phyloP scores from a whole-genome alignment of 2,113 vertebrate species.

The Platycercus adscitus region DNA sequence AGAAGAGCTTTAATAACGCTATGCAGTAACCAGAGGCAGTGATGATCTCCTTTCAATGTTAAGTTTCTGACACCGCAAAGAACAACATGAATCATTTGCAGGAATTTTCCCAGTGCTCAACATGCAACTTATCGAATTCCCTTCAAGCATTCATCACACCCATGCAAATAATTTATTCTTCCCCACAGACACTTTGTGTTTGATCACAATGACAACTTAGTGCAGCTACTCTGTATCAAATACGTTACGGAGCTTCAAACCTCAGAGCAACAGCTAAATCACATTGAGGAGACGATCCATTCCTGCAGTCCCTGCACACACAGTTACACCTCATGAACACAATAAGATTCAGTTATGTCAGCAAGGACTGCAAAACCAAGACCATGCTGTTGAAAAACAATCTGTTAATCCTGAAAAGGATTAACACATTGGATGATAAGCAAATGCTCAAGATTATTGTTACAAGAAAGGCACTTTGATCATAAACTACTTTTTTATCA shows the following conservation, averaged over 20 bases:
- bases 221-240: conserved; percentile 3
- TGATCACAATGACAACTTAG: conserved; percentile 54
- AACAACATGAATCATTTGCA: background rate
- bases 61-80: conserved; percentile 3
- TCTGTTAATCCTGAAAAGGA: background rate
- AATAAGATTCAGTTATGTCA: background rate
- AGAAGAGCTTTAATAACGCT: background rate
- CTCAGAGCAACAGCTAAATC: background rate
- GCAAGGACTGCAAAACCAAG: background rate
- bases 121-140: conserved; percentile 42
- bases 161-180: conserved; percentile 60
- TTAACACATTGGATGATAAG: background rate
- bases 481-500: conserved; percentile 20
- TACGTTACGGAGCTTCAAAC: background rate
- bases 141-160: conserved; percentile 24
- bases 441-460: conserved; percentile 23
- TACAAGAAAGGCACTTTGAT: conserved; percentile 9
- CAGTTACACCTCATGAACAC: background rate
- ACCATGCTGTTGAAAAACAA: background rate
- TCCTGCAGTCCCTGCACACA: background rate
- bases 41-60: background rate
- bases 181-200: conserved; percentile 40
- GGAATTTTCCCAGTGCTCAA: conserved; percentile 20
- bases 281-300: accelerated
- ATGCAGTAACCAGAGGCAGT: background rate